A percentile compares a stretch with the other conserved stretches of the same genome.
phyloP scores from a whole-genome alignment of 2,888 invertebrate species.

The Agonopterix arenella region DNA sequence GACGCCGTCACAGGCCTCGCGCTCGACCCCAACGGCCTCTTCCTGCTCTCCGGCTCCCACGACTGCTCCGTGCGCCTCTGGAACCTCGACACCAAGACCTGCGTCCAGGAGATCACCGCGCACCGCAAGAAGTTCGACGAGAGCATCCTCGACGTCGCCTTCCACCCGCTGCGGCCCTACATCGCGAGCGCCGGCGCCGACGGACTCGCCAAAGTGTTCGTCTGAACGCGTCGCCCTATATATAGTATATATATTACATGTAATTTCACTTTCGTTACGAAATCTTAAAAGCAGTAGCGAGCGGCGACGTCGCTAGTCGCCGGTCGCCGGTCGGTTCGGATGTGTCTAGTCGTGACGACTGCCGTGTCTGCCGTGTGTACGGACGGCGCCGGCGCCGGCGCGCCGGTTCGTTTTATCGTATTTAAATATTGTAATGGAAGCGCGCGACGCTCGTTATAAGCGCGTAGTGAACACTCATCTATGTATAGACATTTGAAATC shows the following conservation, averaged over 20 bases:
- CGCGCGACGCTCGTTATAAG: slow-evolving; percentile 50
- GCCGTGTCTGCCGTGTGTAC: slow-evolving; percentile 28
- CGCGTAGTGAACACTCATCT: slow-evolving; percentile 69
- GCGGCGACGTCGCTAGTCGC: slow-evolving; percentile 24
- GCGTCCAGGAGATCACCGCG: slow-evolving; percentile 99
- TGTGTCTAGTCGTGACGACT: slow-evolving; percentile 44
- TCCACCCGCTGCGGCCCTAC: slow-evolving; percentile 98
- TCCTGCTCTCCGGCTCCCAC: slow-evolving; percentile 98
- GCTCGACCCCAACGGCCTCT: slow-evolving; percentile 98
- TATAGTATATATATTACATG: slow-evolving; percentile 34
- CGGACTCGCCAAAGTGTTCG: slow-evolving; percentile 99
- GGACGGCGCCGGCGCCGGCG: slow-evolving; percentile 13
- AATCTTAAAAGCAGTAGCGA: slow-evolving; percentile 36
- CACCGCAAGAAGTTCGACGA: slow-evolving; percentile 99
- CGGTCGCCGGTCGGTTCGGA: slow-evolving; percentile 24
- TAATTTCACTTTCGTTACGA: slow-evolving; percentile 47
- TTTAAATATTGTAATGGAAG: slow-evolving; percentile 53
- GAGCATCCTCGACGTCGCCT: slow-evolving; percentile 98
- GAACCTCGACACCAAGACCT: slow-evolving; percentile 99
- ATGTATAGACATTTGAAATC: slow-evolving; percentile 75
- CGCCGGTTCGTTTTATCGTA: slow-evolving; percentile 42
- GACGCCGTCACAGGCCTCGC: slow-evolving; percentile 99
- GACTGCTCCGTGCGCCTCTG: slow-evolving; percentile 99
- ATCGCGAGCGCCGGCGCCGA: slow-evolving; percentile 99
- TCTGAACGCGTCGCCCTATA: slow-evolving; percentile 65